Conservation (phyloP, 2,888 invertebrate species). For the Nesidiocoris tenuis region DNA sequence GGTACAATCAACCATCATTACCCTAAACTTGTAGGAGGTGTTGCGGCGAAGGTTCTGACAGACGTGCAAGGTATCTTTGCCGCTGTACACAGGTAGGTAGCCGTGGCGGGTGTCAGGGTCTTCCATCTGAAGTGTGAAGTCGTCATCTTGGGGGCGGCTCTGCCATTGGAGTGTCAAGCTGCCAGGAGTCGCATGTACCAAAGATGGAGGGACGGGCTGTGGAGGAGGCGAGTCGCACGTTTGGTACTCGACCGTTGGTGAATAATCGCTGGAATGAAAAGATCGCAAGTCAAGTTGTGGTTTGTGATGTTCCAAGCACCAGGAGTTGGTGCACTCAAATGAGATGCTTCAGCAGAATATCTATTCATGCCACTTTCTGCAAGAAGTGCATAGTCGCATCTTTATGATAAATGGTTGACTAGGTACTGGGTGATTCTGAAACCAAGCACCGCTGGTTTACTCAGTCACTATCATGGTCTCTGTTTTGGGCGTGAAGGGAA, state of each 20-base stretch:
- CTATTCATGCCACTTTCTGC: no score
- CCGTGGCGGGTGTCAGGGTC: constrained; percentile 69
- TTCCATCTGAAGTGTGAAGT: constrained; percentile 81
- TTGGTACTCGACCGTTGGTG: constrained; percentile 66
- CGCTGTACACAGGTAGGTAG: constrained; percentile 76
- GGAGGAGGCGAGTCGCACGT: constrained; percentile 79
- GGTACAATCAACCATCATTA: no score
- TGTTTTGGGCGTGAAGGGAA: no score
- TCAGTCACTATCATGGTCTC: no score
- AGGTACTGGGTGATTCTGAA: no score
- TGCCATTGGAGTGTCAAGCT: constrained; percentile 73
- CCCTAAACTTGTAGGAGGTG: constrained; percentile 74
- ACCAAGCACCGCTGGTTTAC: no score
- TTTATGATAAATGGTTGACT: no score
- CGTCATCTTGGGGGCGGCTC: constrained; percentile 71
- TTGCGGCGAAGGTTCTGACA: constrained; percentile 71
- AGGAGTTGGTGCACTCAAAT: no score
- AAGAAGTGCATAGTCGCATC: no score
- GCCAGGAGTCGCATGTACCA: constrained; percentile 64
- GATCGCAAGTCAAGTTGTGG: no score
- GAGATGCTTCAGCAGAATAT: no score
- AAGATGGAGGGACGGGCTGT: constrained; percentile 73
- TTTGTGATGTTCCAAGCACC: no score
- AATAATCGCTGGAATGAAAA: constrained; percentile 60
- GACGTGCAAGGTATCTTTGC: constrained; percentile 67